Conservation (phyloP, 2,113 vertebrate genomes). For the Malurus cyaneus region DNA sequence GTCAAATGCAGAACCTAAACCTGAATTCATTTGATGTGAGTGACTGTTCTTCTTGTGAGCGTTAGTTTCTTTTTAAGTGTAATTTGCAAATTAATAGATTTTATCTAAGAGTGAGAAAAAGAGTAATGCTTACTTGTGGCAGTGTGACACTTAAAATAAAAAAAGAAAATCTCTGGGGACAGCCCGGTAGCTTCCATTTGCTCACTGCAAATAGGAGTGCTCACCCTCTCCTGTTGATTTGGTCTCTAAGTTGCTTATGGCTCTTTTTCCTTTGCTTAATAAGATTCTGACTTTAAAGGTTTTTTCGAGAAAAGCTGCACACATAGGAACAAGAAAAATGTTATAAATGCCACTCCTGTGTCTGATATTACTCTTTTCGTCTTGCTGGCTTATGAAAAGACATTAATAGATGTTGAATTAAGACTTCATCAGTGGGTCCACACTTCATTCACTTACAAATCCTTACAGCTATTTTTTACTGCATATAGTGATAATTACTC, state of each 20-base stretch:
- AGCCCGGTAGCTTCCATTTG: neutral
- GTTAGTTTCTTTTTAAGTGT: neutral
- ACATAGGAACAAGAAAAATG: neutral
- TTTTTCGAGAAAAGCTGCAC: neutral
- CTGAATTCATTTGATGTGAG: neutral
- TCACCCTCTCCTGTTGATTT: rapidly evolving
- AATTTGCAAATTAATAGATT: neutral
- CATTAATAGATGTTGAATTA: slow-evolving; percentile 28
- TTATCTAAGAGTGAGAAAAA: neutral
- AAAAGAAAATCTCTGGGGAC: neutral
- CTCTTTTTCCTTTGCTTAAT: neutral
- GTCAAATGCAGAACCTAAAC: neutral
- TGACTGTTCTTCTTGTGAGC: neutral
- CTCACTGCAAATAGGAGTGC: neutral
- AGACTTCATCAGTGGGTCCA: neutral
- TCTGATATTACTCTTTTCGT: neutral
- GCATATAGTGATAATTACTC: slow-evolving; percentile 51
- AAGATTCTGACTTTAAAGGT: neutral
- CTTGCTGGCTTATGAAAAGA: neutral
- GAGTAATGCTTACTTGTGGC: neutral
- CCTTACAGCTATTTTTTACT: slow-evolving; percentile 49
- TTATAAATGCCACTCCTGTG: neutral
- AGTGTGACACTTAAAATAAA: neutral
- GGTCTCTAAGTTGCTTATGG: neutral
- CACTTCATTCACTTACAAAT: slow-evolving; percentile 25